phyloP scores from a whole-genome alignment of 2,888 invertebrate genomes.

The Macropis europaea region DNA sequence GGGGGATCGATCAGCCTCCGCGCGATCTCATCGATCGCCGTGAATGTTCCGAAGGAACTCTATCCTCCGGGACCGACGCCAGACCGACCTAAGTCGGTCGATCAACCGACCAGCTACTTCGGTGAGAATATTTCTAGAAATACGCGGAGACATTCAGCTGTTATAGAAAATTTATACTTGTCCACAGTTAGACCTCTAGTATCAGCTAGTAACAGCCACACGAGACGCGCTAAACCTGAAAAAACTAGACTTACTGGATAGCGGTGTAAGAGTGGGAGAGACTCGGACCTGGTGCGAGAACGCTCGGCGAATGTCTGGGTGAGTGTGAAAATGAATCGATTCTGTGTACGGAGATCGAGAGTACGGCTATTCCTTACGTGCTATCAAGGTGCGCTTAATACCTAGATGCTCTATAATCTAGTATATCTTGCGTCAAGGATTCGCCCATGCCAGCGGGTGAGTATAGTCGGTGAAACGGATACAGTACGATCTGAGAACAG shows the following conservation, averaged over 20 bases:
- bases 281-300: conserved; percentile 3
- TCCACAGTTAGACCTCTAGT: conserved; percentile 48
- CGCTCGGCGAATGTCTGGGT: not conserved
- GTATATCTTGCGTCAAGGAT: conserved; percentile 13
- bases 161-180: conserved; percentile 54
- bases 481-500: too few species aligned
- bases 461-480: not conserved
- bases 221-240: conserved; percentile 42
- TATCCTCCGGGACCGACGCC: conserved; percentile 2
- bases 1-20: not conserved
- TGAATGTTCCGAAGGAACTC: too few species aligned
- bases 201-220: conserved; percentile 44
- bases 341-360: conserved; percentile 5
- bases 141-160: conserved; percentile 54
- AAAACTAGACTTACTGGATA: conserved; percentile 30
- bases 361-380: conserved; percentile 23
- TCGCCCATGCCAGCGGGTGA: not conserved
- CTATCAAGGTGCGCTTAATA: conserved; percentile 16
- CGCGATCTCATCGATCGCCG: not conserved
- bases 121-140: conserved; percentile 37
- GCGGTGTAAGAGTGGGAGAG: conserved; percentile 18
- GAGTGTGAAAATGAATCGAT: conserved; percentile 11
- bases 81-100: conserved; percentile 26
- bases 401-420: conserved; percentile 32
- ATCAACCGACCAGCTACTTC: conserved; percentile 28